These are phyloP conservation scores for Stegostoma tigrinum DNA, from an alignment of 2,113 vertebrate genomes.

Conservation along the genomic window DNA sequence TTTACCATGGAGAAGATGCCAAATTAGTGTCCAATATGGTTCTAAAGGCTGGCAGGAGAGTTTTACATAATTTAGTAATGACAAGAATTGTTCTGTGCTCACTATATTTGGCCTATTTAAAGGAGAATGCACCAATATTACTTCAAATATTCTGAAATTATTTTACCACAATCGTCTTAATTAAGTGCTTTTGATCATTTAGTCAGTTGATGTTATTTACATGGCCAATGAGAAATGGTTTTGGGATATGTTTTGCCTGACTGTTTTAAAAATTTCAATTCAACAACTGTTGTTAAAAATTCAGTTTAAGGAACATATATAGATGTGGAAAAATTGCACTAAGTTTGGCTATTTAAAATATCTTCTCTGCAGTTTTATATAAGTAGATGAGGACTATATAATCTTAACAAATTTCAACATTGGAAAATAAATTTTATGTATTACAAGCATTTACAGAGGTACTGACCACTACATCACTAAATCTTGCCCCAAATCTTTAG, in stretches of 20 bases:
- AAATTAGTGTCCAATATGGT: background rate
- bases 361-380: background rate
- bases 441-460: background rate
- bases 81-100: background rate
- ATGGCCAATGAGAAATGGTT: background rate
- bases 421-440: background rate
- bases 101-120: background rate
- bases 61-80: background rate
- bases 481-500: background rate
- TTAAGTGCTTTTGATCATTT: background rate
- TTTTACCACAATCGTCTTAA: background rate
- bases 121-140: background rate
- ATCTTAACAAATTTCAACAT: background rate
- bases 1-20: background rate
- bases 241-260: background rate
- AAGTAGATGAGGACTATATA: background rate
- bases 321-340: too few relatives aligned
- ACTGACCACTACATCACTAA: background rate
- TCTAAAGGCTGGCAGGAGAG: background rate
- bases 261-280: background rate
- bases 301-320: background rate
- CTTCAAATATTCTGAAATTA: background rate
- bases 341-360: background rate
- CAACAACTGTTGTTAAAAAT: background rate
- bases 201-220: background rate